phyloP scores from a whole-genome alignment of 2,888 invertebrate genomes.

The Hymenopus coronatus region DNA sequence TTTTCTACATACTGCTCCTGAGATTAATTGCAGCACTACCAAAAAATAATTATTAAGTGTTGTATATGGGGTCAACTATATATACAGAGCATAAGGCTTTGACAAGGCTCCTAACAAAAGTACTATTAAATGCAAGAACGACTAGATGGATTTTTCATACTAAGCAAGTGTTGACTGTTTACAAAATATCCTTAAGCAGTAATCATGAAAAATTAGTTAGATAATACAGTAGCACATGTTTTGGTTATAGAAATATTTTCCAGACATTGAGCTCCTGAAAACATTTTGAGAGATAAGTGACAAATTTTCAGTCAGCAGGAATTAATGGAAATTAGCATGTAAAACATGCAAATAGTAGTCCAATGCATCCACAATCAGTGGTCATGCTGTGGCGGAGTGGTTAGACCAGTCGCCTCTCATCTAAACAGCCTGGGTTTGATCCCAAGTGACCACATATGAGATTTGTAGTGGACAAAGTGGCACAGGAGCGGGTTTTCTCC shows the following conservation, averaged over 20 bases:
- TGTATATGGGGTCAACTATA: not conserved
- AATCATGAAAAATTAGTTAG: slow-evolving; percentile 36
- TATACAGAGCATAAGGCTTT: not conserved
- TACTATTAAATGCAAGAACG: too few relatives aligned
- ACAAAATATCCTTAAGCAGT: slow-evolving; percentile 36
- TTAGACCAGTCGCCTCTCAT: too few relatives aligned
- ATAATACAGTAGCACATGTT: slow-evolving; percentile 33
- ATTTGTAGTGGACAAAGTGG: too few relatives aligned
- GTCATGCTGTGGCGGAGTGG: too few relatives aligned
- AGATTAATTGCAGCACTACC: slow-evolving; percentile 24
- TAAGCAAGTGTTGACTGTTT: not conserved
- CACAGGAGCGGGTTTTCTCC: too few relatives aligned
- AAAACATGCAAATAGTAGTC: slow-evolving; percentile 4
- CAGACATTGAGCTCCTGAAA: slow-evolving; percentile 32
- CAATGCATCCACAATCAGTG: slow-evolving; percentile 17
- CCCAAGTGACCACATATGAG: too few relatives aligned
- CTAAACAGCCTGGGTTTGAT: too few relatives aligned
- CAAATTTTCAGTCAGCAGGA: slow-evolving; percentile 34
- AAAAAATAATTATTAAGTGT: too few relatives aligned
- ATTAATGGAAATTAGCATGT: slow-evolving; percentile 24
- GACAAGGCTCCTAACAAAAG: not conserved
- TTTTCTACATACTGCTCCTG: slow-evolving; percentile 19
- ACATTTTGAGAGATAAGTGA: slow-evolving; percentile 36
- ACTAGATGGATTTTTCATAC: not conserved
- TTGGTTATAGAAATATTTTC: slow-evolving; percentile 33